phyloP scores from a whole-genome alignment of 2,113 vertebrate genomes.

The Chitala chitala region DNA sequence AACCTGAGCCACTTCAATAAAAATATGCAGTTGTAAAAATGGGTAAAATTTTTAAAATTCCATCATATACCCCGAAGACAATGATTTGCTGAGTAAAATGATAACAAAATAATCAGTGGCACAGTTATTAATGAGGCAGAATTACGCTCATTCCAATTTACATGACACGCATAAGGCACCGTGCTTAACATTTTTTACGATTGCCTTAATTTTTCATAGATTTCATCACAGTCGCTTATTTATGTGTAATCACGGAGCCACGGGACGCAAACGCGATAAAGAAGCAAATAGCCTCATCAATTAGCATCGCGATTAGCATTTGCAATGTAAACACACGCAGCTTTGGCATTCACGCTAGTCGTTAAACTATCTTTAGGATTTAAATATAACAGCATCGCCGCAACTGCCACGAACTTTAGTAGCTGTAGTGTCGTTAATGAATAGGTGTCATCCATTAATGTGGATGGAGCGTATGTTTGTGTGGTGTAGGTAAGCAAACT shows the following conservation, averaged over 20 bases:
- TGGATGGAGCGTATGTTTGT: background rate
- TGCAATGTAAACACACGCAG: background rate
- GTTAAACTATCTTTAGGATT: background rate
- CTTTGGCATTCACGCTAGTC: background rate
- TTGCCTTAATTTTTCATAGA: background rate
- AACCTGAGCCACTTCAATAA: background rate
- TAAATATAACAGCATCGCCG: no score
- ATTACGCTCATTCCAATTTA: background rate
- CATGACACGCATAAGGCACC: background rate
- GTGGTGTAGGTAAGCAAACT: no score
- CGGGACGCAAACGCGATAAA: background rate
- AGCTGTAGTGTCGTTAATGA: background rate
- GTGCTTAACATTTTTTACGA: background rate
- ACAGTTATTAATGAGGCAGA: background rate
- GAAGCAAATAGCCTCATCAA: constrained; percentile 11
- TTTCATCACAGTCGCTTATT: background rate
- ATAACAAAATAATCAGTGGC: background rate
- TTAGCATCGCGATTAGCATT: background rate
- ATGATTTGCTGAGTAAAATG: no score
- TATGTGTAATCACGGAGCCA: background rate
- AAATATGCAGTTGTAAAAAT: background rate
- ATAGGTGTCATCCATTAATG: background rate
- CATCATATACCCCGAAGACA: no score
- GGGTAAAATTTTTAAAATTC: background rate
- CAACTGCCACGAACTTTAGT: background rate